Percentiles rank a stretch among this genome's conserved stretches.
Conservation (phyloP, 1,140 invertebrate species). For the Papilio dardanus region DNA sequence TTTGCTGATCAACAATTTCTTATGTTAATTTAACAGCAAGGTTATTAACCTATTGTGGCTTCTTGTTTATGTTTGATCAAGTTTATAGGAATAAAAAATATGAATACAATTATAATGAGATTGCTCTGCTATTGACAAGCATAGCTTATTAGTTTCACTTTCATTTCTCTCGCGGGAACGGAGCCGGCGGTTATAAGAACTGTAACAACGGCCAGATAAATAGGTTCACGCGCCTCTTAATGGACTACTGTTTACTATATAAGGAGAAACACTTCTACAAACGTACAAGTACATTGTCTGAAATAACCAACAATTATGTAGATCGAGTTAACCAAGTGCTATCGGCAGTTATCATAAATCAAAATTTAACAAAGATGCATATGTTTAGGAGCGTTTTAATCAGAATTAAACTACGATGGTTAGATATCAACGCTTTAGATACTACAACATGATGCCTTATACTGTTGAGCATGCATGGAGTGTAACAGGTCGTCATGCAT, state of each 20-base stretch:
- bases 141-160: constrained; percentile 73
- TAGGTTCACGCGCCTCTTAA: constrained; percentile 14
- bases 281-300: background rate
- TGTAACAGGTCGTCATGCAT: background rate
- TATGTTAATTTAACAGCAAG: background rate
- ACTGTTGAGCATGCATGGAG: background rate
- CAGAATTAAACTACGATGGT: background rate
- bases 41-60: background rate
- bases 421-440: background rate
- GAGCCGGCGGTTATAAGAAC: constrained; percentile 40
- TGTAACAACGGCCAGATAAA: constrained; percentile 33
- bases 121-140: constrained; percentile 1
- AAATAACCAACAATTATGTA: background rate
- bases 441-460: too few species aligned
- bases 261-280: background rate
- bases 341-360: background rate
- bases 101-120: constrained; percentile 19
- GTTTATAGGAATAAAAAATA: background rate
- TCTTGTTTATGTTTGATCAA: background rate
- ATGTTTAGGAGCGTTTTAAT: background rate
- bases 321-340: background rate
- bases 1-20: background rate
- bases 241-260: background rate
- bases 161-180: constrained; percentile 56
- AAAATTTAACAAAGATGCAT: background rate